Evolutionary conservation across 2,797 vertebrate genomes (phyloP).

Genomic region (Cossypha dichroa): DNA sequence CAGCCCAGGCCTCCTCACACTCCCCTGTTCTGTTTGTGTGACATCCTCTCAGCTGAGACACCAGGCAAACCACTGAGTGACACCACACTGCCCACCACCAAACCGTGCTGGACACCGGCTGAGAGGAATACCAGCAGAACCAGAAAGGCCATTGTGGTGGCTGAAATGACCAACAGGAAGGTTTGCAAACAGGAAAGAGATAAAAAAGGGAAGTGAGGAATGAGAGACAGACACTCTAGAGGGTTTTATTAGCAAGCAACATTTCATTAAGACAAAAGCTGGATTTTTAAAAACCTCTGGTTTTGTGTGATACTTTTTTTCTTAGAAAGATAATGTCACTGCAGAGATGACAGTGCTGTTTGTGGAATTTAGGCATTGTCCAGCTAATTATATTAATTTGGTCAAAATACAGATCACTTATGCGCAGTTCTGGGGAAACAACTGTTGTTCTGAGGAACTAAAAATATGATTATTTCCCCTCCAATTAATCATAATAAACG

Average conservation of each 20-base stretch:
- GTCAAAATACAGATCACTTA: neutral
- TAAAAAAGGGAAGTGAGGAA: rapidly evolving
- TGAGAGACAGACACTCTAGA: neutral
- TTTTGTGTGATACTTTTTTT: neutral
- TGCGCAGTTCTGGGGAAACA: neutral
- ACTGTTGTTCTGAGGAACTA: neutral
- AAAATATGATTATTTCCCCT: neutral
- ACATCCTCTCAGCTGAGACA: no score
- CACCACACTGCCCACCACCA: no score
- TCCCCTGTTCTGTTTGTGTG: no score
- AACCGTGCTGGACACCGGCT: no score
- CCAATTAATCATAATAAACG: neutral
- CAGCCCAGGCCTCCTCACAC: no score
- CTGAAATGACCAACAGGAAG: neutral
- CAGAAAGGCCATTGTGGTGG: no score
- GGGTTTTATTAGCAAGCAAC: neutral
- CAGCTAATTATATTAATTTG: neutral
- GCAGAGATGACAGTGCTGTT: neutral
- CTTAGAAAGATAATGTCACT: neutral
- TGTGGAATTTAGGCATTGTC: neutral
- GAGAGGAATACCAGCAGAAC: no score
- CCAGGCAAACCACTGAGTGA: no score
- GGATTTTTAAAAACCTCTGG: neutral
- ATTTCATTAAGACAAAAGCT: neutral
- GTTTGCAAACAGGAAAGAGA: neutral